Percentiles rank a stretch among this genome's conserved stretches.
phyloP scores from a whole-genome alignment of 2,113 vertebrate species.

The Scatophagus argus region DNA sequence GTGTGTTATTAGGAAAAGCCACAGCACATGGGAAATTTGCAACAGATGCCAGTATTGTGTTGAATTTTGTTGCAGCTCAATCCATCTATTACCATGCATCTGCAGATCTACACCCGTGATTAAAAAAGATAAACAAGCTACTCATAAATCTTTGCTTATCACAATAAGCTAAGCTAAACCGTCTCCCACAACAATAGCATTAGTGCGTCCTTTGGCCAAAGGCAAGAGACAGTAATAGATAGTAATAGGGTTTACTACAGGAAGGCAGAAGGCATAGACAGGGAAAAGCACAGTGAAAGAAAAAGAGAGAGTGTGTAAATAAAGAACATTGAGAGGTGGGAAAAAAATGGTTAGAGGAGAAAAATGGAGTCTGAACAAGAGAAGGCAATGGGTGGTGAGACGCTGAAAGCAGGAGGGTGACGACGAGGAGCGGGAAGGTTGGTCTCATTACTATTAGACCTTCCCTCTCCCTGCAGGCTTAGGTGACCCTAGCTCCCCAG shows the following conservation, averaged over 20 bases:
- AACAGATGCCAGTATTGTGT: slow-evolving; percentile 45
- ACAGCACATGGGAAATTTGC: slow-evolving; percentile 20
- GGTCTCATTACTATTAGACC: slow-evolving; percentile 84
- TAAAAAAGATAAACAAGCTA: slow-evolving; percentile 64
- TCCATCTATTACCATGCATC: slow-evolving; percentile 61
- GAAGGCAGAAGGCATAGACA: slow-evolving; percentile 39
- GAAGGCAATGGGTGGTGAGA: slow-evolving; percentile 13
- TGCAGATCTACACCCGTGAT: slow-evolving; percentile 64
- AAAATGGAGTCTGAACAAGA: slow-evolving; percentile 41
- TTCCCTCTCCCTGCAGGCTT: slow-evolving; percentile 76
- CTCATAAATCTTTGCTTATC: slow-evolving; percentile 71
- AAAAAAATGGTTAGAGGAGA: slow-evolving; percentile 35
- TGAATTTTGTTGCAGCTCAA: slow-evolving; percentile 55
- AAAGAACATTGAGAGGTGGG: slow-evolving; percentile 47
- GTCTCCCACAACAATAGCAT: slow-evolving; percentile 67
- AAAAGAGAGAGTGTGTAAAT: slow-evolving; percentile 54
- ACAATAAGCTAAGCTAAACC: slow-evolving; percentile 61
- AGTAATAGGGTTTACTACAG: slow-evolving; percentile 61
- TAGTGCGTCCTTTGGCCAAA: slow-evolving; percentile 53
- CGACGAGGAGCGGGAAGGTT: slow-evolving; percentile 65
- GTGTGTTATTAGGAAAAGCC: slow-evolving; percentile 35
- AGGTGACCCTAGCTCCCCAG: slow-evolving; percentile 78
- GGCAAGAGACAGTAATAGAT: slow-evolving; percentile 65
- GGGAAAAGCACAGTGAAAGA: slow-evolving; percentile 43
- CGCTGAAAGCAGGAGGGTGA: slow-evolving; percentile 50